Evolutionary conservation across 2,113 vertebrate species (phyloP).

Genomic region (Nothobranchius furzeri): DNA sequence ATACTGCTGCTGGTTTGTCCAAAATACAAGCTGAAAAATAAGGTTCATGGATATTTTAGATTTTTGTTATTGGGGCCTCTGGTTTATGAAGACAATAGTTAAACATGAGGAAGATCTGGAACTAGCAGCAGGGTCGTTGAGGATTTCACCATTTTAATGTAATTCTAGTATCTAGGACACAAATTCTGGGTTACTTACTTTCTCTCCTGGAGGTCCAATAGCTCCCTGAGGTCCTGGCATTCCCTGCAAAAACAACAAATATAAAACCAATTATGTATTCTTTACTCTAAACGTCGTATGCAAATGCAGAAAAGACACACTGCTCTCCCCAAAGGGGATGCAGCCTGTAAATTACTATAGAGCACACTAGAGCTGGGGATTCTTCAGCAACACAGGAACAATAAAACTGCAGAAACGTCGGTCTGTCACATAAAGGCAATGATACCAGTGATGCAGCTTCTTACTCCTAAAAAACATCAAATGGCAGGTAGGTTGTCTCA

Average conservation of each 20-base stretch:
- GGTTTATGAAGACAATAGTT: too few species aligned
- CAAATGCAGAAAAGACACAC: not conserved
- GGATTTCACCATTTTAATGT: too few species aligned
- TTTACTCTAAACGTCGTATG: accelerated
- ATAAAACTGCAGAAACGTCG: not conserved
- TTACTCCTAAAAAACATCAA: not conserved
- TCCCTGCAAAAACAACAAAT: conserved; percentile 77
- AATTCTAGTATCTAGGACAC: not conserved
- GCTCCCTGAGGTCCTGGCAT: conserved; percentile 96
- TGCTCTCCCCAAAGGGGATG: not conserved
- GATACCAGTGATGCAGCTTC: too few species aligned
- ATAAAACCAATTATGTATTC: accelerated
- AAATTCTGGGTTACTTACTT: conserved; percentile 74
- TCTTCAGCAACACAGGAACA: not conserved
- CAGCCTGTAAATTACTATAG: not conserved
- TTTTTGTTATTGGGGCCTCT: too few species aligned
- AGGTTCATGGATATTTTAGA: too few species aligned
- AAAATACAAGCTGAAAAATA: too few species aligned
- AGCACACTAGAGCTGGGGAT: not conserved
- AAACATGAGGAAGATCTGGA: too few species aligned
- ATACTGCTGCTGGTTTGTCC: too few species aligned
- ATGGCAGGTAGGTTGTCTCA: conserved; percentile 64
- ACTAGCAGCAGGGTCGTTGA: too few species aligned
- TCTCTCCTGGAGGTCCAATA: conserved; percentile 95
- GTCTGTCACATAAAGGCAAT: too few species aligned